These are phyloP conservation scores for Poeciliopsis presidionis DNA, from an alignment of 2,797 vertebrate species.

Conservation along the genomic window DNA sequence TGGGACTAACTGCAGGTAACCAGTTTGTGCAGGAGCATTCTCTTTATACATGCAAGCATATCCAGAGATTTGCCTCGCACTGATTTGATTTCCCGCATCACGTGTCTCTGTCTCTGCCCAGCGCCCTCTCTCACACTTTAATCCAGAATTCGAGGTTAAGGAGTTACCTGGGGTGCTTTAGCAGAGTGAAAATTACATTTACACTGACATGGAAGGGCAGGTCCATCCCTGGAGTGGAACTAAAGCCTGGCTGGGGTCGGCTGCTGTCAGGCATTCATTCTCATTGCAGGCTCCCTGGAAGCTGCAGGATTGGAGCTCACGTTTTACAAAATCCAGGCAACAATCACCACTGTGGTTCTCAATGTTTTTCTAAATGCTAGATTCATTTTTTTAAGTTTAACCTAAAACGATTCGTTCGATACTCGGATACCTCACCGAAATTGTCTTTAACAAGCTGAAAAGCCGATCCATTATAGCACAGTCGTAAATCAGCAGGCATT, in stretches of 20 bases:
- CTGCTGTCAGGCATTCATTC: constrained; percentile 55
- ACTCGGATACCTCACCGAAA: neutral
- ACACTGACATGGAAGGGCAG: constrained; percentile 64
- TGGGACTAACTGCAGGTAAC: constrained; percentile 27
- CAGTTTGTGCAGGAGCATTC: neutral
- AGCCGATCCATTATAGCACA: neutral
- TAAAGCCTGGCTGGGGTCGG: constrained; percentile 51
- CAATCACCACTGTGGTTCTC: constrained; percentile 17
- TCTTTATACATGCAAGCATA: constrained; percentile 16
- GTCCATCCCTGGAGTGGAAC: constrained; percentile 65
- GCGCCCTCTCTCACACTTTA: constrained; percentile 55
- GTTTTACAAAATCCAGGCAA: constrained; percentile 19
- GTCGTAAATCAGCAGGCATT: neutral
- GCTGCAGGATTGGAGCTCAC: constrained; percentile 47
- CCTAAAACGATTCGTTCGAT: neutral
- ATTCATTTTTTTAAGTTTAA: neutral
- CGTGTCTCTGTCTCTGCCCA: constrained; percentile 26
- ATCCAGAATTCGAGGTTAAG: constrained; percentile 59
- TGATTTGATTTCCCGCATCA: constrained; percentile 46
- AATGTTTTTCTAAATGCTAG: constrained; percentile 4
- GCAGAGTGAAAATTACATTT: constrained; percentile 77
- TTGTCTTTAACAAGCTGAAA: neutral
- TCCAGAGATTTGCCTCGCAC: constrained; percentile 24
- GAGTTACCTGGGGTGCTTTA: constrained; percentile 63
- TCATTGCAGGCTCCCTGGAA: constrained; percentile 60